A percentile compares a stretch with the other conserved stretches of the same genome.
phyloP scores from a whole-genome alignment of 2,797 vertebrate genomes.

The Tenualosa ilisha region DNA sequence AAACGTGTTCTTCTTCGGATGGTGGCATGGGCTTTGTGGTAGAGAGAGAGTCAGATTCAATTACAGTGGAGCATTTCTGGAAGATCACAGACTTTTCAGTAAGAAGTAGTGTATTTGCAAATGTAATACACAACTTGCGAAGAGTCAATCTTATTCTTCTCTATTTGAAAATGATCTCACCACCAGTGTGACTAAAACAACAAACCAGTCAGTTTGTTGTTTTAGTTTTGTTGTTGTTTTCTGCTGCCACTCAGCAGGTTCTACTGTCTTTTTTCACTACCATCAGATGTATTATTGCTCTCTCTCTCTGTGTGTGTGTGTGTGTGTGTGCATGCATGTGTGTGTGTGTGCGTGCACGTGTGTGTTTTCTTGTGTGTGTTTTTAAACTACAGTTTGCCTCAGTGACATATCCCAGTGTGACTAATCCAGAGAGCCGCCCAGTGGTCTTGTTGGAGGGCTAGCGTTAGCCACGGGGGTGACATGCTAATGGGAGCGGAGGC shows the following conservation, averaged over 20 bases:
- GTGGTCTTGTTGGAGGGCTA: constrained; percentile 7
- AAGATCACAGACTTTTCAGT: neutral
- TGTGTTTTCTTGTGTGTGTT: neutral
- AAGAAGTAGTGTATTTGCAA: too few relatives aligned
- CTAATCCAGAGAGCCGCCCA: neutral
- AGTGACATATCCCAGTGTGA: neutral
- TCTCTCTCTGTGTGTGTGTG: too few relatives aligned
- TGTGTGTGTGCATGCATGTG: too few relatives aligned
- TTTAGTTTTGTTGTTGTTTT: neutral
- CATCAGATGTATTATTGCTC: neutral
- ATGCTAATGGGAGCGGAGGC: neutral
- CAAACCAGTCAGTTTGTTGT: neutral
- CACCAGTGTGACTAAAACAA: too few relatives aligned
- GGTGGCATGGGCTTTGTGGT: neutral
- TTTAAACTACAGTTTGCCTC: neutral
- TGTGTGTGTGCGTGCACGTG: too few relatives aligned
- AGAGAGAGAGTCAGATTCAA: neutral
- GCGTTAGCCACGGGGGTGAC: neutral
- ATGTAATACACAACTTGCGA: too few relatives aligned
- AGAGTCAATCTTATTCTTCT: too few relatives aligned
- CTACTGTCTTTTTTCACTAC: neutral
- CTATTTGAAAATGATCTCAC: neutral
- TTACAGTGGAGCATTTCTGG: neutral
- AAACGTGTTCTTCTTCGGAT: too few relatives aligned
- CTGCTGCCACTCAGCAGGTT: neutral